Conservation (phyloP, 2,113 vertebrate genomes). For the Kryptolebias marmoratus region DNA sequence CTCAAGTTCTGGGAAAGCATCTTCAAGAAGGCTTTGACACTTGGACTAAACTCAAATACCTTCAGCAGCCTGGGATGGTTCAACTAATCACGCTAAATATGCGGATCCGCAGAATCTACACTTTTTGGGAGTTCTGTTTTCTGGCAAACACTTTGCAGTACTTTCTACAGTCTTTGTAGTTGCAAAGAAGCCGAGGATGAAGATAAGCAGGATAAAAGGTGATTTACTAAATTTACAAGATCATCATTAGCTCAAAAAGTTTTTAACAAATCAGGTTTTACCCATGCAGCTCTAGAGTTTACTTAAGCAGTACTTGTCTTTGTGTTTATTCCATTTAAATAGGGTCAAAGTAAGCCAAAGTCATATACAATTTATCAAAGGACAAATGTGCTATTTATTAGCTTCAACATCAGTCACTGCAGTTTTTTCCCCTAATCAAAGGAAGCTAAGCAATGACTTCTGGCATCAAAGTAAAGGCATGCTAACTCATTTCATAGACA, state of each 20-base stretch:
- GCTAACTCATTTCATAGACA: constrained; percentile 51
- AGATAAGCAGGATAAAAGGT: too few species aligned
- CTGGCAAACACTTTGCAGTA: background rate
- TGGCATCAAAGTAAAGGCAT: constrained; percentile 57
- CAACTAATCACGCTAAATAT: constrained; percentile 1
- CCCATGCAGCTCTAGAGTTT: background rate
- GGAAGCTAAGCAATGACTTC: constrained; percentile 41
- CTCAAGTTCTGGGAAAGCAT: constrained; percentile 19
- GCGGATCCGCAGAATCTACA: constrained; percentile 24
- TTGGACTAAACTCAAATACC: constrained; percentile 44
- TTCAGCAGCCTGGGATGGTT: constrained; percentile 32
- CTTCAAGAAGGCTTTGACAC: constrained; percentile 34
- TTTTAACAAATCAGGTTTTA: too few species aligned
- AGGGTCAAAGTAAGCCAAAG: constrained; percentile 15
- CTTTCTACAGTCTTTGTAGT: background rate
- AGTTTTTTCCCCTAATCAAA: constrained; percentile 61
- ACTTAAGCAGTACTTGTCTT: constrained; percentile 7
- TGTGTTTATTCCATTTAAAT: constrained; percentile 25
- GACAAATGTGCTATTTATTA: constrained; percentile 65
- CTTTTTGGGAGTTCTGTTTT: constrained; percentile 23
- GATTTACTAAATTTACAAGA: too few species aligned
- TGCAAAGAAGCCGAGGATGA: background rate
- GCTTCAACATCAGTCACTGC: constrained; percentile 36
- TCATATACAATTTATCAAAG: constrained; percentile 35
- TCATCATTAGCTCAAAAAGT: too few species aligned